phyloP scores from a whole-genome alignment of 1,140 invertebrate genomes.

The Papilio polyxenes region DNA sequence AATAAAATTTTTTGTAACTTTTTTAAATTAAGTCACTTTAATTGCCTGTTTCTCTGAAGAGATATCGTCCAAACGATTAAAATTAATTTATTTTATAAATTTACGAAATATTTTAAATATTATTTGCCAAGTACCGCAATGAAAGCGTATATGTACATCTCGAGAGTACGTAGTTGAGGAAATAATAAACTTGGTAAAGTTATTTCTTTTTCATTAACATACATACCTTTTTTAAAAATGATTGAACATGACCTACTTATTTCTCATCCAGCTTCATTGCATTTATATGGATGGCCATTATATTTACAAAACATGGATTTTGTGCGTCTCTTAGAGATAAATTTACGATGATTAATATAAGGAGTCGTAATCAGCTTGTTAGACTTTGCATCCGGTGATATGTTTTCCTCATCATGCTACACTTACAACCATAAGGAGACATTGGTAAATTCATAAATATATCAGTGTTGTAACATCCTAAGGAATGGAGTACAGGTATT shows the following conservation, averaged over 20 bases:
- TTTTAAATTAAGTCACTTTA: slow-evolving; percentile 6
- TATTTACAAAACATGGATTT: not conserved
- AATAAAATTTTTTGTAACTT: not conserved
- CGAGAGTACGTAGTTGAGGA: not conserved
- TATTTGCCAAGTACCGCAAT: not conserved
- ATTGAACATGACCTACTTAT: not conserved
- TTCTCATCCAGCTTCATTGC: not conserved
- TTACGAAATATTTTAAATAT: slow-evolving; percentile 6
- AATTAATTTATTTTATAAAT: not conserved
- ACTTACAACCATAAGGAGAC: no score
- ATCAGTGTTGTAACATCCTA: no score
- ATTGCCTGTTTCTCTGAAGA: not conserved
- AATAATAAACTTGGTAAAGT: not conserved
- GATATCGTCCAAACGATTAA: not conserved
- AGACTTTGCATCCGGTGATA: not conserved
- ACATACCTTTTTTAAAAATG: not conserved
- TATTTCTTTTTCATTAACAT: not conserved
- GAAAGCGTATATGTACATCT: not conserved
- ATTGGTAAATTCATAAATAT: no score
- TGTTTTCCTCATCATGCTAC: not conserved
- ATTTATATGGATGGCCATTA: not conserved
- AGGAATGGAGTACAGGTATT: no score
- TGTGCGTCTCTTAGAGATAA: no score
- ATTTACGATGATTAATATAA: no score
- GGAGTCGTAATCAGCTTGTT: not conserved